phyloP scores from a whole-genome alignment of 2,797 vertebrate genomes.

The Sternotherus odoratus region DNA sequence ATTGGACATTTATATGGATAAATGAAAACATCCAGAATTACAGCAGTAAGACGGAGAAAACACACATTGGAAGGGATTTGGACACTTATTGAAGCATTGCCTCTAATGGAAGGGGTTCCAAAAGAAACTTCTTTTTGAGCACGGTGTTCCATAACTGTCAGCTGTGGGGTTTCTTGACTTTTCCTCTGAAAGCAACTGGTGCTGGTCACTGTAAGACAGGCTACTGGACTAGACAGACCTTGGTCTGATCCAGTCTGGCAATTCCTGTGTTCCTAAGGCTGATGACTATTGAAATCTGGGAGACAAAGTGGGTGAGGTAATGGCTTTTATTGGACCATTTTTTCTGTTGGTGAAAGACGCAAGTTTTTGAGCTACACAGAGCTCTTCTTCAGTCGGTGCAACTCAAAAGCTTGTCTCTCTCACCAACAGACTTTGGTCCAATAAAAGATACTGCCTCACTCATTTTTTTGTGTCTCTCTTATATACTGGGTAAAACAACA shows the following conservation, averaged over 20 bases:
- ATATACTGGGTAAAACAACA: not conserved
- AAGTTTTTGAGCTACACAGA: not conserved
- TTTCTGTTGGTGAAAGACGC: not conserved
- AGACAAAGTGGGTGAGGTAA: accelerated
- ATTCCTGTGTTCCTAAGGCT: accelerated
- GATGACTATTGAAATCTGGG: accelerated
- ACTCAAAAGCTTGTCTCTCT: not conserved
- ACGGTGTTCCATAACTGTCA: not conserved
- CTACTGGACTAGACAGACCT: not conserved
- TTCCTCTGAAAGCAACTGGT: accelerated
- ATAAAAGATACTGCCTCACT: not conserved
- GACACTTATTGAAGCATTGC: not conserved
- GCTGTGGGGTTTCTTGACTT: not conserved
- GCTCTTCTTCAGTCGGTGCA: not conserved
- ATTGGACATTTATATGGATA: conserved; percentile 45
- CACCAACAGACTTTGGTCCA: not conserved
- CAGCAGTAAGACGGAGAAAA: not conserved
- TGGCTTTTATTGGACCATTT: accelerated
- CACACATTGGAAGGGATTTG: not conserved
- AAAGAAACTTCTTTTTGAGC: not conserved
- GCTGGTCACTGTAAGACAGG: not conserved
- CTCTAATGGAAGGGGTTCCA: not conserved
- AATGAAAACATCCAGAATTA: conserved; percentile 48
- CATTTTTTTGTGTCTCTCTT: not conserved
- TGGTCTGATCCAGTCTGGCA: accelerated